Percentiles rank a stretch among this genome's conserved stretches.
These are phyloP conservation scores for Piscicola geometra DNA, from an alignment of 2,888 invertebrate species.

Conservation along the genomic window DNA sequence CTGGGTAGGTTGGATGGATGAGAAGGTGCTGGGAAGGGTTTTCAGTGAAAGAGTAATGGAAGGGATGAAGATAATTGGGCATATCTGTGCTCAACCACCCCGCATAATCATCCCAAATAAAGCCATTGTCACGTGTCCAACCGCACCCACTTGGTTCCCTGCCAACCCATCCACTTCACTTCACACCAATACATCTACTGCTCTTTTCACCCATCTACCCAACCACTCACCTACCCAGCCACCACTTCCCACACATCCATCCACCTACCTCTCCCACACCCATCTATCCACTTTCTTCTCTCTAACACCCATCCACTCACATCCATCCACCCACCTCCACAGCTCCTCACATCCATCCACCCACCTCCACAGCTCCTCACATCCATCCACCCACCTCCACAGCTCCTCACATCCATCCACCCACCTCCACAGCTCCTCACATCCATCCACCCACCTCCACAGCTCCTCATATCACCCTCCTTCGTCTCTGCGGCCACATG, in stretches of 20 bases:
- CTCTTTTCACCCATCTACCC: background rate
- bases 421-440: too few relatives aligned
- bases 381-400: constrained; percentile 58
- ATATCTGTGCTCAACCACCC: too few relatives aligned
- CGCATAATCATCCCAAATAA: too few relatives aligned
- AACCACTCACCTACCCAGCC: background rate
- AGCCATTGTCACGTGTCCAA: too few relatives aligned
- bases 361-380: constrained; percentile 75
- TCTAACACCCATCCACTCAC: too few relatives aligned
- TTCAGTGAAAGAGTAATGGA: too few relatives aligned
- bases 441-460: constrained; percentile 46
- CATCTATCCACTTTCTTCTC: too few relatives aligned
- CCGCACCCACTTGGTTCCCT: too few relatives aligned
- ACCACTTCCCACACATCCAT: background rate
- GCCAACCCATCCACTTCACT: background rate
- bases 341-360: background rate
- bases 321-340: too few relatives aligned
- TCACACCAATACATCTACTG: background rate
- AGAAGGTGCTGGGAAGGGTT: background rate
- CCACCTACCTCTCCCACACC: background rate
- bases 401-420: background rate
- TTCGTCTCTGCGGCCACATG: constrained; percentile 89
- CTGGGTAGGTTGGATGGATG: background rate
- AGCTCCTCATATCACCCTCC: constrained; percentile 86
- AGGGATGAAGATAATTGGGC: too few relatives aligned